Conservation (phyloP, 2,797 vertebrate genomes). For the Chelon labrosus region DNA sequence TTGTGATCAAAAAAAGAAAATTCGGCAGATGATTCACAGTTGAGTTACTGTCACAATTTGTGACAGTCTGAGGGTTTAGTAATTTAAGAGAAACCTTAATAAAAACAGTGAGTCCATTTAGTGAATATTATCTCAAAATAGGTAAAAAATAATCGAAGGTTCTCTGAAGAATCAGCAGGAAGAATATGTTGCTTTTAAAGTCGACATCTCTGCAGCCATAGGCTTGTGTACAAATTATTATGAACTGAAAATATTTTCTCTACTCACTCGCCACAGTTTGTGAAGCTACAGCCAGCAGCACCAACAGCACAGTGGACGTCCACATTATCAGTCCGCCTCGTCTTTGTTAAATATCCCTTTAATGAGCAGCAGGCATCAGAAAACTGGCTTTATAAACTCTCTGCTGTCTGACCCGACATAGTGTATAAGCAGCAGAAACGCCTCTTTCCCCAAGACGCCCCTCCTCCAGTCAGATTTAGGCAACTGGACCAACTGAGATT, state of each 20-base stretch:
- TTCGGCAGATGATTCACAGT: too few relatives aligned
- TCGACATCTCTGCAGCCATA: background rate
- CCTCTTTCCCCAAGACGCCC: conserved; percentile 24
- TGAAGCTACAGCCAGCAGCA: conserved; percentile 67
- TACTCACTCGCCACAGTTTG: conserved; percentile 78
- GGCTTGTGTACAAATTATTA: too few relatives aligned
- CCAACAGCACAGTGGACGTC: conserved; percentile 65
- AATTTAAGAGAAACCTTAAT: too few relatives aligned
- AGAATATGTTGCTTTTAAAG: too few relatives aligned
- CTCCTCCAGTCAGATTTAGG: conserved; percentile 23
- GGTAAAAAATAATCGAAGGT: too few relatives aligned
- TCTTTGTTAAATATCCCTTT: conserved; percentile 61
- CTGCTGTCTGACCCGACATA: conserved; percentile 34
- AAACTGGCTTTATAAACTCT: conserved; percentile 67
- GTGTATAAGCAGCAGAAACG: conserved; percentile 20
- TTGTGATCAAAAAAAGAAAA: too few relatives aligned
- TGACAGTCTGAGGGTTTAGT: too few relatives aligned
- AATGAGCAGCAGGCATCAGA: conserved; percentile 37
- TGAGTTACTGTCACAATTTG: too few relatives aligned
- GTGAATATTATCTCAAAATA: too few relatives aligned
- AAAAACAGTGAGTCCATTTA: too few relatives aligned
- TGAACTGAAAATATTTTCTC: background rate
- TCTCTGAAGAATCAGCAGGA: too few relatives aligned
- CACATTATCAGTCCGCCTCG: conserved; percentile 62
- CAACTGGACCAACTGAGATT: conserved; percentile 1